Evolutionary conservation across 2,797 vertebrate species (phyloP), one percentile per base, ranked within the genome.

Genomic region (Holocentrus rufus): DNA sequence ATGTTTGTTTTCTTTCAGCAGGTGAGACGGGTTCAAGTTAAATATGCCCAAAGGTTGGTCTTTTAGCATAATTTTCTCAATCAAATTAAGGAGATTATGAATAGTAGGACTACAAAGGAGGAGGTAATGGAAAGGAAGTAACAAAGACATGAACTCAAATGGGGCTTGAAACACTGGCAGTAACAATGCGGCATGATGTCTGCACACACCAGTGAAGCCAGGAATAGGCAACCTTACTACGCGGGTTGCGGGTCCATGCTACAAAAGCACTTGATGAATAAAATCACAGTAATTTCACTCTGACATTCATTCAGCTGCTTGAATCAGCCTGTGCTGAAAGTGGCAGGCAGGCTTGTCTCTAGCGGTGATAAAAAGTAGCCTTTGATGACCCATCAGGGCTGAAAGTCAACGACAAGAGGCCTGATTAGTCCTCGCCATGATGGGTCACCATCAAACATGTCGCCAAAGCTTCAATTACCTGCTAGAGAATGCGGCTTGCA

Each of bases 251-350:
- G 80, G 61, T 71, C 23, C 73, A 69, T 10, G 56, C 76, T 53
- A 17, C 59, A 72, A 72, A 60, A 61, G 69, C 56, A 30, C 54
- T n/a, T 69, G 79, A 89, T n/a, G 18, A 85, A 69, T 49, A 31
- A 81, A 87, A 90, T 87, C 79, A 81, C 69, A 72, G 87, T 81
- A 56, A 88, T 88, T 86, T 86, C 23, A n/a, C 44, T 49, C 52
- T 76, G 87, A 82, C 76, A 79, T 71, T 79, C 68, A 79, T 74
- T 85, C 72, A 70, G 56, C 18, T 6, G 47, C 59, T 72, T 25
- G 23, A 75, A 61, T 89, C 79, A 74, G 62, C 76, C 66, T 57
- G 61, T 59, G 34, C 13, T 2, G 54, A 69, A 77, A 77, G 79
- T 61, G 80, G 67, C 80, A 69, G 17, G 47, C 64, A 23, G 72